Conservation (phyloP, 2,113 vertebrate species). For the Raja brachyura region DNA sequence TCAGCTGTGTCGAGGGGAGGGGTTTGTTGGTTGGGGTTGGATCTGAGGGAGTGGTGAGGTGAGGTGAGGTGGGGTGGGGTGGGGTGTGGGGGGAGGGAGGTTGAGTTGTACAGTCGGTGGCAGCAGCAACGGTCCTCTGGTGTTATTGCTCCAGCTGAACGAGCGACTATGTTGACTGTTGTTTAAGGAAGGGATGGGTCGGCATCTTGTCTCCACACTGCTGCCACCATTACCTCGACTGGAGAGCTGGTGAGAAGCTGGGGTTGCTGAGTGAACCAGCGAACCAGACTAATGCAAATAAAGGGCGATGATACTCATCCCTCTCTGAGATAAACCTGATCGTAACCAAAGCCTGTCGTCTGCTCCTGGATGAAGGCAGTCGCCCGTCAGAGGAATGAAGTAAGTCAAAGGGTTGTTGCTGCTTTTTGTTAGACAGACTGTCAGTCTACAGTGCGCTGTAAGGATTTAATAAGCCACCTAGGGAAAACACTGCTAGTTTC, state of each 20-base stretch:
- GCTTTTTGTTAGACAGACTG: background rate
- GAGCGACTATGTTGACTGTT: background rate
- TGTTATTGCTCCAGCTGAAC: background rate
- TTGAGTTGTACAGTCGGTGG: too few relatives aligned
- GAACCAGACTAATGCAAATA: background rate
- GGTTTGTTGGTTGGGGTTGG: background rate
- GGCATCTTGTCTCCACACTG: background rate
- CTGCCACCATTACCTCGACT: background rate
- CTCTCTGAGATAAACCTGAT: background rate
- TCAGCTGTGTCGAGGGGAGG: background rate
- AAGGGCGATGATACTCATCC: background rate
- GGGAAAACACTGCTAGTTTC: background rate
- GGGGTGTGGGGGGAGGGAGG: too few relatives aligned
- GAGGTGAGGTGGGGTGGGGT: too few relatives aligned
- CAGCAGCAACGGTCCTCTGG: background rate
- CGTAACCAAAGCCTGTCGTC: too few relatives aligned
- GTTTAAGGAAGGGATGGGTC: background rate
- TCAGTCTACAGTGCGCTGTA: background rate
- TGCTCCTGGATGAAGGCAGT: background rate
- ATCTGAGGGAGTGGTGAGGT: background rate
- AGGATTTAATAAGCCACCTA: background rate
- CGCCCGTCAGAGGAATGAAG: background rate
- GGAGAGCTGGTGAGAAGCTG: background rate
- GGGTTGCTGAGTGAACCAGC: background rate
- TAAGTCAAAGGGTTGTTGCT: background rate